Evolutionary conservation across 2,113 vertebrate genomes (phyloP), one percentile per base, ranked within the genome.

Genomic region (Dasyprocta punctata): DNA sequence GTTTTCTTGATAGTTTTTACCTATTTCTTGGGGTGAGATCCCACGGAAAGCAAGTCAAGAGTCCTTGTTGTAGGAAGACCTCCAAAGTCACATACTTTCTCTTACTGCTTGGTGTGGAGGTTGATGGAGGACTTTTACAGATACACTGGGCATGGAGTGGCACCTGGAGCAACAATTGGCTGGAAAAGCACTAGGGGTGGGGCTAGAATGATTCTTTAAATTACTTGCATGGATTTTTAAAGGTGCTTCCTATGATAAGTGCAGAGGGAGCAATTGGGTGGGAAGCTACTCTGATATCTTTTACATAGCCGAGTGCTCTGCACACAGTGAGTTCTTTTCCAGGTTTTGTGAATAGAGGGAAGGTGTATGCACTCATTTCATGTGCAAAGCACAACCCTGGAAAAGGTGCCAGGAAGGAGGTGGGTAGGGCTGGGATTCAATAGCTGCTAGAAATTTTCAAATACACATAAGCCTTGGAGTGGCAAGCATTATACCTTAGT

Each of bases 161-260:
- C 83, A 90, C 95, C 94, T 98, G 94, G 58, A 87, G 38, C 77
- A 97, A 92, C 96, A 98, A 84, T 96, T 97, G 96, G 73, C 87
- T 78, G n/a, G n/a, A 87, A 71, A 75, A 80, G 91, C 56, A 6
- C 41, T 88, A 95, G 83, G 52, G 38, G 30, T 36, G 60, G 87
- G 61, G 63, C 47, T n/a, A 24, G 77, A 47, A 81, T 86, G 56
- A 9, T 44, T 67, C 71, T 83, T 91, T 95, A 56, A 67, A 85
- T 96, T 96, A 82, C 52, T 93, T 92, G 77, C 56, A 41, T 93
- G 17, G 28, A 36, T 94, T 98, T 95, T 94, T 77, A 96, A 80
- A 95, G 54, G n/a, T 84, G 71, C 89, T 28, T 58, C 49, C 8
- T 83, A 33, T 92, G 69, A 47, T 17, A 65, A 81, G 82, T 85